Evolutionary conservation across 2,888 invertebrate genomes (phyloP), one percentile per base, ranked within the genome.

Genomic region (Cerastis rubricosa): DNA sequence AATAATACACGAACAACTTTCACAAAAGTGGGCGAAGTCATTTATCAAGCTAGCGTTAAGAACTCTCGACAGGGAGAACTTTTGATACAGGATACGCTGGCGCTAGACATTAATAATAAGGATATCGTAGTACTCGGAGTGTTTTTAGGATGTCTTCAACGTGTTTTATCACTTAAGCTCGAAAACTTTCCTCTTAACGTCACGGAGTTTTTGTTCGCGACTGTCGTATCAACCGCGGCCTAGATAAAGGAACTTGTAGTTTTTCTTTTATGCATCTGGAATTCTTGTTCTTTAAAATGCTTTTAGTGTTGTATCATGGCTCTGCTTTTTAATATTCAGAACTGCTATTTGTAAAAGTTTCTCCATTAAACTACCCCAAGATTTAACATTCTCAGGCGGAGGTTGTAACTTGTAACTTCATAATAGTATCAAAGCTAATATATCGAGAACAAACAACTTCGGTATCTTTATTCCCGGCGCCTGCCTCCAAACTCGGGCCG

Each of bases 51-150:
- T 90, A 93, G 91, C 94, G 93, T 92, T 95, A 95, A 96, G 96
- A 96, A 96, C 96, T 95, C 96, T 94, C 93, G 95, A 95, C 96
- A 94, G 92, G 92, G 92, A 90, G 92, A 96, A 96, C 92, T 96
- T 96, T 95, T 96, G 96, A 96, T 95, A 96, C 95, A 94, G 94
- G 95, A 95, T 94, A 94, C 93, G 92, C 91, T 91, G 94, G 93
- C 93, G 93, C 91, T 93, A 94, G 94, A 95, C 96, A 96, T 96
- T 96, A 96, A 96, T 96, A 96, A 95, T 94, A 94, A 94, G 94
- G 95, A 94, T 96, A 95, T 96, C 94, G 92, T 93, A 93, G 92
- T 92, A 93, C 92, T 92, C 91, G 89, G 93, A 93, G 91, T 92
- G 94, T 94, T 95, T 95, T 95, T 94, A 90, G 93, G 91, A 92